A percentile compares a stretch with the other conserved stretches of the same genome.
Conservation (phyloP, 2,888 invertebrate species). For the Oeneis ivallda region DNA sequence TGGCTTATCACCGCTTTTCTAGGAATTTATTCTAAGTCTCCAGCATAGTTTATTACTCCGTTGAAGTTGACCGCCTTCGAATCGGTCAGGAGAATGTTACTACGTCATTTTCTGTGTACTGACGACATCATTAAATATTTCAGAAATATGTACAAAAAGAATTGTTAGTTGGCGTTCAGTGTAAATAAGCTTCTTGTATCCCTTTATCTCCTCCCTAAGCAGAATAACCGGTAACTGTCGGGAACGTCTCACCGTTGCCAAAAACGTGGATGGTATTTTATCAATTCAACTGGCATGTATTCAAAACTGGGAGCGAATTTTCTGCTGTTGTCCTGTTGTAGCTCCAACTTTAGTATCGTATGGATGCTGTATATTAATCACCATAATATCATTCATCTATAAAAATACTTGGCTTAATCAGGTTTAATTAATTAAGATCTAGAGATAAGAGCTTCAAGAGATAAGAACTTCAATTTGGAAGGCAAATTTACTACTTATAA, state of each 20-base stretch:
- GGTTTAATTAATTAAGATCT: too few relatives aligned
- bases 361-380: background rate
- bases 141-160: background rate
- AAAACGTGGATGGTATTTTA: conserved; percentile 44
- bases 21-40: too few relatives aligned
- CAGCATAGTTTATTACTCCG: too few relatives aligned
- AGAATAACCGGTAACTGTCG: conserved; percentile 38
- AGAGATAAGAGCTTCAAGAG: too few relatives aligned
- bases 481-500: too few relatives aligned
- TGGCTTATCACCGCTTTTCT: too few relatives aligned
- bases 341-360: conserved; percentile 26
- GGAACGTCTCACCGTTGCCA: conserved; percentile 42
- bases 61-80: too few relatives aligned
- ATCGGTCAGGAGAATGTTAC: too few relatives aligned
- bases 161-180: background rate
- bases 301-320: conserved; percentile 42
- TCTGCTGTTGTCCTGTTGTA: conserved; percentile 20
- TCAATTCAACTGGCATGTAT: conserved; percentile 43
- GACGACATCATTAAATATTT: too few relatives aligned
- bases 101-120: too few relatives aligned
- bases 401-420: too few relatives aligned
- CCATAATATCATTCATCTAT: background rate
- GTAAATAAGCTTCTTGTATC: conserved; percentile 6
- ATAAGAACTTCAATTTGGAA: too few relatives aligned
- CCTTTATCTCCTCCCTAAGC: conserved; percentile 31